Evolutionary conservation across 1,140 invertebrate species (phyloP).

Genomic region (Diachasmimorpha longicaudata): DNA sequence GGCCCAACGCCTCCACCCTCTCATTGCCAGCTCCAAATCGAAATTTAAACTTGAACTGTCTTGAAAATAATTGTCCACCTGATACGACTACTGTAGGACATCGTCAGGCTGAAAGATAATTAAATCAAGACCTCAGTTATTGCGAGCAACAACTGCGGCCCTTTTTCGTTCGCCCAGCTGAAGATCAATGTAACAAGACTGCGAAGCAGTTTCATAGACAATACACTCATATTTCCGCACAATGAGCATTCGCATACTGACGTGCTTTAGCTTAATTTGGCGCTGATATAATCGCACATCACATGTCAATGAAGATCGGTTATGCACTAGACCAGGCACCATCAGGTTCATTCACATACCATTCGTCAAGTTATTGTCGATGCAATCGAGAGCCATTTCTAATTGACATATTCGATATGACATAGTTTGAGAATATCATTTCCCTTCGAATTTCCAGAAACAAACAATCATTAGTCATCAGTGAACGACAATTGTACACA

Average conservation of each 20-base stretch:
- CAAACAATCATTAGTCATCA: background rate
- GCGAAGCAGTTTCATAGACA: background rate
- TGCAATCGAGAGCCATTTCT: background rate
- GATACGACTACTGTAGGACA: no score
- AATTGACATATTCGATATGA: background rate
- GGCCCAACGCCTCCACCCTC: no score
- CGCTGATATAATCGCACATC: background rate
- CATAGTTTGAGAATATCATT: background rate
- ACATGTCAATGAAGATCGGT: background rate
- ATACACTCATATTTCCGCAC: background rate
- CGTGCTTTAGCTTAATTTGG: background rate
- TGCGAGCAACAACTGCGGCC: no score
- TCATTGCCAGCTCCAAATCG: no score
- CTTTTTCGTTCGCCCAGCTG: background rate
- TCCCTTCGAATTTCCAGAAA: background rate
- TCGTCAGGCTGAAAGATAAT: no score
- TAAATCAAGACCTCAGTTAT: no score
- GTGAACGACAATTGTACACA: background rate
- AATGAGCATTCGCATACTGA: background rate
- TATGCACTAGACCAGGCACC: background rate
- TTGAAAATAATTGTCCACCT: no score
- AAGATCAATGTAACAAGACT: background rate
- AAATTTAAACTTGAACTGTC: no score
- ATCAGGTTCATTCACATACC: background rate
- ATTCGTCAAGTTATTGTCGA: background rate